A percentile compares a stretch with the other conserved stretches of the same genome.
These are phyloP conservation scores for Heliconius hermathena DNA, from an alignment of 1,140 invertebrate genomes.

Conservation along the genomic window DNA sequence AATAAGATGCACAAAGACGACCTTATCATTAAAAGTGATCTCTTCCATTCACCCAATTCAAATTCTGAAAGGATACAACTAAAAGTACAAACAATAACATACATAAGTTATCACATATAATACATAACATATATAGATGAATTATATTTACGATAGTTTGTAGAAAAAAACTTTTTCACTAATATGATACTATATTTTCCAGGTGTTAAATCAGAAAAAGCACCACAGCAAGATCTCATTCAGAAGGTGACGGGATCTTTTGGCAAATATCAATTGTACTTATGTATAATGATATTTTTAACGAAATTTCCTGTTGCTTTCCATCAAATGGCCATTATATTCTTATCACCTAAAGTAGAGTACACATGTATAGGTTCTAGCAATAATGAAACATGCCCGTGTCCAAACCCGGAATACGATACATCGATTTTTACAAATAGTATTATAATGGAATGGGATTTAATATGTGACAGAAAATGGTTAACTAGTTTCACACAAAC, in stretches of 20 bases:
- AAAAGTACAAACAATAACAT: no score
- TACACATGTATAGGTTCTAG: constrained; percentile 70
- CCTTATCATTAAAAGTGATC: no score
- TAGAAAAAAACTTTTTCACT: neutral
- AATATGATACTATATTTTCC: constrained; percentile 31
- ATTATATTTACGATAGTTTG: no score
- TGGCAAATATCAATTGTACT: constrained; percentile 86
- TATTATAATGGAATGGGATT: constrained; percentile 88
- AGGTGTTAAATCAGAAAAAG: constrained; percentile 37
- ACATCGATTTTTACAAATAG: constrained; percentile 85
- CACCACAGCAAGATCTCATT: constrained; percentile 68
- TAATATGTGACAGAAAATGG: constrained; percentile 85
- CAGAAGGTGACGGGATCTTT: constrained; percentile 85
- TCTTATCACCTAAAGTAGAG: constrained; percentile 83
- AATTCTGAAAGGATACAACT: no score
- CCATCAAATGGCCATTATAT: constrained; percentile 86
- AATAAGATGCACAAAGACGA: no score
- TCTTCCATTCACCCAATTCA: no score
- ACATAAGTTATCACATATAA: no score
- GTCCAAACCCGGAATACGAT: constrained; percentile 83
- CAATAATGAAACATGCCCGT: constrained; percentile 72
- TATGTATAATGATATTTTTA: constrained; percentile 85
- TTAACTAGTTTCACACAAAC: constrained; percentile 86
- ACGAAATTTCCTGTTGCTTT: constrained; percentile 88
- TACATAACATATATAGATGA: no score